Percentiles rank a stretch among this genome's conserved stretches.
These are phyloP conservation scores for Chrysolina oricalcia DNA, from an alignment of 2,888 invertebrate species.

Conservation along the genomic window DNA sequence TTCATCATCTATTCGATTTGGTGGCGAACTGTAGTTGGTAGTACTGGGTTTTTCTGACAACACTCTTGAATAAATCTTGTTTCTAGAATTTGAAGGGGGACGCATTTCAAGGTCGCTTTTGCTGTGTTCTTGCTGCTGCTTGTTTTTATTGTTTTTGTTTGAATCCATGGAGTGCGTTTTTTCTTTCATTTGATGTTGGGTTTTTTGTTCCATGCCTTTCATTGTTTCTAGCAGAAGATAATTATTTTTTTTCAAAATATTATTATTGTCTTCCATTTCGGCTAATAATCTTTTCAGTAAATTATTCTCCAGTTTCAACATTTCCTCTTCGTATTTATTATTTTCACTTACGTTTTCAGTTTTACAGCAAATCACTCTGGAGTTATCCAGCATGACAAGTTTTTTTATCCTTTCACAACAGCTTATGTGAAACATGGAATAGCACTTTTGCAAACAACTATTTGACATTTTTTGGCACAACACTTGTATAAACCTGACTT, in stretches of 20 bases:
- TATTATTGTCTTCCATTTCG: slow-evolving; percentile 34
- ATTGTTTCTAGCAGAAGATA: slow-evolving; percentile 9
- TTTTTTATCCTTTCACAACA: slow-evolving; percentile 18
- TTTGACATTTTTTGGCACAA: slow-evolving; percentile 22
- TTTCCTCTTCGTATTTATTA: neutral
- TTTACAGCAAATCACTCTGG: slow-evolving; percentile 24
- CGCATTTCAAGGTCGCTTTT: neutral
- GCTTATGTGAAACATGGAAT: slow-evolving; percentile 25
- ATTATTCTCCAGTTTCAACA: slow-evolving; percentile 15
- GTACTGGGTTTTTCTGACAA: neutral
- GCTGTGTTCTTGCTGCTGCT: neutral
- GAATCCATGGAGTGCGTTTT: neutral
- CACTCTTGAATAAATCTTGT: neutral
- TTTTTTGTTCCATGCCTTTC: slow-evolving; percentile 12
- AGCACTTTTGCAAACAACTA: slow-evolving; percentile 26
- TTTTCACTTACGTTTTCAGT: slow-evolving; percentile 2
- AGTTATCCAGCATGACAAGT: slow-evolving; percentile 12
- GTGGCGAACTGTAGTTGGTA: neutral
- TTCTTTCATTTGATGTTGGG: neutral
- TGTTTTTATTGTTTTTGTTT: neutral
- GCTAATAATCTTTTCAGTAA: slow-evolving; percentile 21
- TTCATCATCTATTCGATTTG: neutral
- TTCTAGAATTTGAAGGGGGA: neutral
- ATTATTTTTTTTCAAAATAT: slow-evolving; percentile 28
- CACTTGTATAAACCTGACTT: neutral